Conservation (phyloP, 2,888 invertebrate species). For the Phanerotoma sp. region DNA sequence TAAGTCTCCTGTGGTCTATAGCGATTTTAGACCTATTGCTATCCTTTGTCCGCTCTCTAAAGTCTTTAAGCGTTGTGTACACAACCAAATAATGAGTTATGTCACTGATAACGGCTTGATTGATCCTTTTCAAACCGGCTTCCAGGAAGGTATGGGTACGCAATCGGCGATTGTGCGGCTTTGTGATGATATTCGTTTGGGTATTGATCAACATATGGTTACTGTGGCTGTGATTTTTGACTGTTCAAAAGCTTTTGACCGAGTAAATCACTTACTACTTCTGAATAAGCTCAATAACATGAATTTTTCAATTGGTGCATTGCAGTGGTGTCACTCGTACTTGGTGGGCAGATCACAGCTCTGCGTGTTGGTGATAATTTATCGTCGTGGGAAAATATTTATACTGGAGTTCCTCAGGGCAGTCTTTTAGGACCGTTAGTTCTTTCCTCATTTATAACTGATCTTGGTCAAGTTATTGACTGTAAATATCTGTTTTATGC, state of each 20-base stretch:
- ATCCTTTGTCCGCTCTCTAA: too few relatives aligned
- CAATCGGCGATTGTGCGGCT: too few relatives aligned
- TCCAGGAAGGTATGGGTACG: too few relatives aligned
- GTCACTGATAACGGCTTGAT: too few relatives aligned
- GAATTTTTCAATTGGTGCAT: neutral
- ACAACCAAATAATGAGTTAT: neutral
- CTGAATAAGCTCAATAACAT: neutral
- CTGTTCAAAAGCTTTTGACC: conserved; percentile 12
- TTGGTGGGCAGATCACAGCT: neutral
- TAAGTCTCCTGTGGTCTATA: neutral
- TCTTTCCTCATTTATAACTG: neutral
- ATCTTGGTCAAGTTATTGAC: neutral
- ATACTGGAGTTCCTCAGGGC: conserved; percentile 13
- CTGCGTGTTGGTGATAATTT: neutral
- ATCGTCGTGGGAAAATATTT: conserved; percentile 6
- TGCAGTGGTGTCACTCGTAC: conserved; percentile 9
- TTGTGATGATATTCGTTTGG: too few relatives aligned
- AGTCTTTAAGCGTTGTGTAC: neutral
- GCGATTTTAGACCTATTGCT: neutral
- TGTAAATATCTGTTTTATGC: conserved; percentile 4
- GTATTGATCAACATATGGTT: too few relatives aligned
- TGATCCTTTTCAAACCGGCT: too few relatives aligned
- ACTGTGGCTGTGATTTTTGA: conserved; percentile 12
- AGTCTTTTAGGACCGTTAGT: conserved; percentile 11
- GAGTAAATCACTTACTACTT: neutral